These are phyloP conservation scores for Pycnomerus fuliginosus DNA, from an alignment of 2,888 invertebrate genomes.

Conservation along the genomic window DNA sequence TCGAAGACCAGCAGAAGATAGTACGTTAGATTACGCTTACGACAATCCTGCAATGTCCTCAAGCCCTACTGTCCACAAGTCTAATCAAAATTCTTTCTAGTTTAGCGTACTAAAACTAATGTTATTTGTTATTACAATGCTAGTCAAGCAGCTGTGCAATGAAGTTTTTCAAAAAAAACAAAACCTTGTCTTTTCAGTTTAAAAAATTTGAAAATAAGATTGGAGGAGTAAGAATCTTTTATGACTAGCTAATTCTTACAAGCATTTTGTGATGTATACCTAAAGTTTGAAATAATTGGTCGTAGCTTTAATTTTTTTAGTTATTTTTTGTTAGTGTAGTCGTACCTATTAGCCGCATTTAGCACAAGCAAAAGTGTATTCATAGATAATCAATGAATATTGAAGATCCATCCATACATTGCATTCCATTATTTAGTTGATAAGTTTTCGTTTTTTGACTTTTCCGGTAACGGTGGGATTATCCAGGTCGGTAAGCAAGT, in stretches of 20 bases:
- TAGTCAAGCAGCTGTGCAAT: slow-evolving; percentile 23
- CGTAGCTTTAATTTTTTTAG: neutral
- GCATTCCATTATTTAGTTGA: slow-evolving; percentile 31
- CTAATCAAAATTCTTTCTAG: slow-evolving; percentile 7
- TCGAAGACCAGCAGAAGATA: slow-evolving; percentile 73
- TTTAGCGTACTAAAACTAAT: neutral
- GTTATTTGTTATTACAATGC: slow-evolving; percentile 4
- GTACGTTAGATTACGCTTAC: slow-evolving; percentile 72
- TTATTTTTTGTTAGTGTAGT: no score
- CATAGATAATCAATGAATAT: slow-evolving; percentile 3
- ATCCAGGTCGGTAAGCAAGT: no score
- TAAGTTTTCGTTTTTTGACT: no score
- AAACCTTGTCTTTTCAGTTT: slow-evolving; percentile 5
- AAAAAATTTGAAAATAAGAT: neutral
- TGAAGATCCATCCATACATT: slow-evolving; percentile 28
- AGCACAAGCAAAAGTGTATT: slow-evolving; percentile 5
- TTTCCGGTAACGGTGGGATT: no score
- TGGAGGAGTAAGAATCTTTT: slow-evolving; percentile 1
- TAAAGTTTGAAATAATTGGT: slow-evolving; percentile 1
- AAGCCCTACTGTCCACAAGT: slow-evolving; percentile 14
- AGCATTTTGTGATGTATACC: neutral
- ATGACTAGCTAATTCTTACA: no score
- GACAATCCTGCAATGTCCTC: slow-evolving; percentile 70
- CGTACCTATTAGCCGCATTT: slow-evolving; percentile 23
- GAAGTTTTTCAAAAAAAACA: no score